These are phyloP conservation scores for Drosophila athabasca DNA, from an alignment of 1,140 invertebrate species.

Conservation along the genomic window DNA sequence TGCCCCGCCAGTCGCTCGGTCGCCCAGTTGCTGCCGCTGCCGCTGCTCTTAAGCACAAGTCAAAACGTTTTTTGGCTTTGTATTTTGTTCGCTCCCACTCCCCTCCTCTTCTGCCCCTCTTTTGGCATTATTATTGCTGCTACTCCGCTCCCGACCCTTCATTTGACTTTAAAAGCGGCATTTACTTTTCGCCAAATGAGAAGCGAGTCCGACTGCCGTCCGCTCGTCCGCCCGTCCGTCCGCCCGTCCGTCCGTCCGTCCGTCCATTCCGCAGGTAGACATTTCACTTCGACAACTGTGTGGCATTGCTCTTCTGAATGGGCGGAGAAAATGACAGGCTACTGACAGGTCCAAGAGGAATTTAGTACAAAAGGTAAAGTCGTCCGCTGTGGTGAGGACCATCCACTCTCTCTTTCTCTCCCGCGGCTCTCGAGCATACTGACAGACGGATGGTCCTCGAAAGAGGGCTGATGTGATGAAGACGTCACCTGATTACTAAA, in stretches of 20 bases:
- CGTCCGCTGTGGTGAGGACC: too few species aligned
- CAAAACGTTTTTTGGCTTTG: constrained; percentile 54
- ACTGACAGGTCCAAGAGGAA: too few species aligned
- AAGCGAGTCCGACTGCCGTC: neutral
- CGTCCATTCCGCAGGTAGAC: constrained; percentile 12
- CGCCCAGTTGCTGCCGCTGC: constrained; percentile 15
- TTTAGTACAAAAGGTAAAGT: too few species aligned
- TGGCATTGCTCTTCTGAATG: constrained; percentile 9
- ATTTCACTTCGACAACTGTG: too few species aligned
- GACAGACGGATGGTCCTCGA: too few species aligned
- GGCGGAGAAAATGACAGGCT: constrained; percentile 7
- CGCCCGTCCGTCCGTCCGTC: neutral
- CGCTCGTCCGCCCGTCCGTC: neutral
- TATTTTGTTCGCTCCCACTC: constrained; percentile 1
- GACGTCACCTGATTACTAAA: too few species aligned
- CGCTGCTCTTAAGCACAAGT: constrained; percentile 55
- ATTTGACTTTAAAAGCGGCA: constrained; percentile 57
- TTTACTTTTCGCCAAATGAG: constrained; percentile 50
- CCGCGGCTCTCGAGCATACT: too few species aligned
- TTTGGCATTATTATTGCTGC: constrained; percentile 16
- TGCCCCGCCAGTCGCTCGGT: too few species aligned
- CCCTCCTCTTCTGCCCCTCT: constrained; percentile 18
- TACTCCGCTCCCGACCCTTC: constrained; percentile 30
- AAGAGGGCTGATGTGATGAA: too few species aligned
- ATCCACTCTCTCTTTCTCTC: too few species aligned